A percentile compares a stretch with the other conserved stretches of the same genome.
These are phyloP conservation scores for Neelides sp. DNA, from an alignment of 1,140 invertebrate genomes.

Conservation along the genomic window DNA sequence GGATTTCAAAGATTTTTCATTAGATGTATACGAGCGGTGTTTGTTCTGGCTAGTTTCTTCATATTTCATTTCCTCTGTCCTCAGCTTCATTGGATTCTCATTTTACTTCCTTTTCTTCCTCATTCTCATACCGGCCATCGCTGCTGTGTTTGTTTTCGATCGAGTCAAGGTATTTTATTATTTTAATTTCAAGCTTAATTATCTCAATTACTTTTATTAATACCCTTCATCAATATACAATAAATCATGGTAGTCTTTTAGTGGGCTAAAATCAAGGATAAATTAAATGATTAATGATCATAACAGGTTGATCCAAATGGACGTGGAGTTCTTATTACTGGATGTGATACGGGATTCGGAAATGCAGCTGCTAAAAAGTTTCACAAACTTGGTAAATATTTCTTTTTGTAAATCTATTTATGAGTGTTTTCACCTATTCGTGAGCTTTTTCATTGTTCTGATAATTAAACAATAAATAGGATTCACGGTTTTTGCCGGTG, in stretches of 20 bases:
- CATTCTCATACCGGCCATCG: neutral
- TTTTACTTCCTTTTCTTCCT: conserved; percentile 7
- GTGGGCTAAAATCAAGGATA: neutral
- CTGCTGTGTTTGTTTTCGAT: conserved; percentile 10
- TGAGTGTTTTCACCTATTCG: neutral
- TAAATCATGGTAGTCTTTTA: neutral
- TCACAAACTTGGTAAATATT: conserved; percentile 42
- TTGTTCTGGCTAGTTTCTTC: conserved; percentile 10
- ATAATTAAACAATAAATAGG: conserved; percentile 37
- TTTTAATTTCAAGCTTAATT: neutral
- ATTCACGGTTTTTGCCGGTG: conserved; percentile 68
- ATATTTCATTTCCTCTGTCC: conserved; percentile 5
- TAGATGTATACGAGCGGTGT: conserved; percentile 12
- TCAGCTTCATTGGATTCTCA: conserved; percentile 5
- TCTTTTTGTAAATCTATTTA: neutral
- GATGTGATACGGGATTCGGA: conserved; percentile 65
- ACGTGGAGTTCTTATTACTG: conserved; percentile 69
- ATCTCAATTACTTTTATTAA: too few relatives aligned
- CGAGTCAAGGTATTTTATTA: conserved; percentile 4
- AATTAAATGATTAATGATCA: neutral
- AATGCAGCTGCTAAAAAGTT: conserved; percentile 57
- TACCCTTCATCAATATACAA: too few relatives aligned
- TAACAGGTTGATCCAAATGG: conserved; percentile 35
- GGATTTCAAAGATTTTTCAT: neutral
- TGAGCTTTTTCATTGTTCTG: neutral